Base-by-base conservation (phyloP, 2,888 invertebrate species). In the Dynastes hyllus region DNA sequence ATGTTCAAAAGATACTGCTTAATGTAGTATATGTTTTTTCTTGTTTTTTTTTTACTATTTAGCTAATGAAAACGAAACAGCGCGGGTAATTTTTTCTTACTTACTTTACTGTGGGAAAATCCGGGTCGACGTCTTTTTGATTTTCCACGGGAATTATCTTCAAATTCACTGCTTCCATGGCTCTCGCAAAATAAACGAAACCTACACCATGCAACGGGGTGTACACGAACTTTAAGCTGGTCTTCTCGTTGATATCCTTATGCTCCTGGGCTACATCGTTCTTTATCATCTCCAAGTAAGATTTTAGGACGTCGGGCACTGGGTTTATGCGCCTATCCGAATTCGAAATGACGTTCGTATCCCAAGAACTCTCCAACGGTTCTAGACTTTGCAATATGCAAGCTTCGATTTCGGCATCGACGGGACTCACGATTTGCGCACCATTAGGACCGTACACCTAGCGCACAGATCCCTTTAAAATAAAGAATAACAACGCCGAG, bases 131-230 rank as follows among this genome's bases (percentile, higher is more conserved):
- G 77, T 95, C 92, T 82, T 94, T 93, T 90, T 99, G 96, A 84
- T 95, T 92, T 55, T 89, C 88, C 0, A 95, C 95, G 63, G 92
- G 91, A 81, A 93, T 89, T 76, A 94, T 92, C 90, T 94, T 92
- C 77, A 98, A 93, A 81, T 94, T 93, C 71, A 95, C 94, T 9
- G 90, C 89, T 81, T 93, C 90, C 86, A 98, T 96, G 1, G 96
- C 95, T 83, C 93, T 90, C 78, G 92, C 88, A 80, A 98, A 91
- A 86, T 92, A 97, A 1, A 92, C 89, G 86, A 95, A 95, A 0
- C 98, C 98, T 3, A 99, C 98, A 3, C 99, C 99, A 87, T 99
- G 99, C 96, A 99, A 97, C 0, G 99, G 96, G 11, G 98, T 98
- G 87, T 98, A 99, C 0, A 96, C 95, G 81, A 97, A 93, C 65